Base-by-base conservation (phyloP, 2,113 vertebrate genomes). In the Prochilodus magdalenae region DNA sequence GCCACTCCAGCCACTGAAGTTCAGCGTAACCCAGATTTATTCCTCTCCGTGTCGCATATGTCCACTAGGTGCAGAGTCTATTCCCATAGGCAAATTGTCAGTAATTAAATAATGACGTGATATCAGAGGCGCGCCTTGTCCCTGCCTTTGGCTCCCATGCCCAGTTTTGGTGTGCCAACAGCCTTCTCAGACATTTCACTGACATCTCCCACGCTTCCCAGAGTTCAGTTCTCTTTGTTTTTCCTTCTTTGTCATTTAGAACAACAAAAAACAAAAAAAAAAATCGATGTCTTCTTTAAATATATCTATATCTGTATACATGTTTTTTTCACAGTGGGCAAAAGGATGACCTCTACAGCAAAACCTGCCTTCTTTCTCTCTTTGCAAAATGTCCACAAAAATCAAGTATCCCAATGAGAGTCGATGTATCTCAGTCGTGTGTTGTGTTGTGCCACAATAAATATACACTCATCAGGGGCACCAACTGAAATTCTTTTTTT, bases 261-360 rank as follows among this genome's bases (percentile, higher is more conserved):
- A 70, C 33, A 70, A 70, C 30, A 60, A 60, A n/a, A 26, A 91
- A 89, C 84, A 70, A 86, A 89, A 20, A 69, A 89, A 91, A 93
- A 92, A 87, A 80, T 83, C 86, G 91, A 93, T 90, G 92, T 92
- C 91, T 94, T 91, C 90, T 91, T 94, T 95, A 94, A 94, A 94
- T 95, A 93, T 94, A 94, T 93, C 90, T 94, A 93, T 94, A 93
- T 94, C 94, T 93, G 93, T 93, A 93, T 93, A 94, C 92, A 94
- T 86, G 90, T 92, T 93, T 82, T 83, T 92, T 95, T 98, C 97
- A 99, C 97, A 99, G 97, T 99, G 97, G 97, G 96, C 94, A 97
- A 96, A 93, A 92, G 77, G 89, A 93, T 92, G 91, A 94, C 94
- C 91, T 94, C 90, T 91, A 93, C 91, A 93, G 91, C 91, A 93